Base-by-base conservation (phyloP, 1,140 invertebrate genomes). In the Parapsyche elsis region DNA sequence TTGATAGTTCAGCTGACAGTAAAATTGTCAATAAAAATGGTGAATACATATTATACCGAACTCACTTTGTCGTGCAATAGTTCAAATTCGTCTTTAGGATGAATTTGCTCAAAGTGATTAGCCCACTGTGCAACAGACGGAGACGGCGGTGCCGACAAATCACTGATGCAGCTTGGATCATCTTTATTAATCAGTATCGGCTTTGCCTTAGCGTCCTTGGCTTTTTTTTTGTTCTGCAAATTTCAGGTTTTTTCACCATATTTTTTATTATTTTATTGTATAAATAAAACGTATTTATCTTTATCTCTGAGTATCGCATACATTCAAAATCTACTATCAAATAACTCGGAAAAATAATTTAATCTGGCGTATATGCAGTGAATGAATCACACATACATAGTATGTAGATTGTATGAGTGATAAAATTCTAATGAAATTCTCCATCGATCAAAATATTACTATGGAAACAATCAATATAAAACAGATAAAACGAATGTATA, bases 21-120 rank as follows among this genome's bases (percentile, higher is more conserved):
- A 49, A 49, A 49, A 49, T 49, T 57, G 19, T 57, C 10, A 57
- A 57, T 57, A 57, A n/a, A 57, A 49, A 57, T n/a, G 1, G 1
- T 38, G 30, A 38, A 38, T 38, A n/a, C n/a, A n/a, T n/a, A n/a
- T n/a, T n/a, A 4, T 38, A 67, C 61, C 10, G 7, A 53, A 79
- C 81, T 83, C 88, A 89, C 88, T 88, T 88, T 89, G 85, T 89
- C 88, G 46, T 89, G 88, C 83, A 88, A 86, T 79, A 95, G 88
- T 87, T 94, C 94, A 83, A 94, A 91, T 83, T 94, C 94, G 88
- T 95, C 94, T 89, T 95, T 95, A 75, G 94, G 94, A 79, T 92
- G 92, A 87, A 92, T 92, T 84, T 92, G 87, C 83, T 95, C 94
- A 88, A 95, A 95, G 87, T 94, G 92, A 90, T 95, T 95, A 85